Evolutionary conservation across 2,113 vertebrate species (phyloP), one percentile per base, ranked within the genome.

Genomic region (Microtus ochrogaster): DNA sequence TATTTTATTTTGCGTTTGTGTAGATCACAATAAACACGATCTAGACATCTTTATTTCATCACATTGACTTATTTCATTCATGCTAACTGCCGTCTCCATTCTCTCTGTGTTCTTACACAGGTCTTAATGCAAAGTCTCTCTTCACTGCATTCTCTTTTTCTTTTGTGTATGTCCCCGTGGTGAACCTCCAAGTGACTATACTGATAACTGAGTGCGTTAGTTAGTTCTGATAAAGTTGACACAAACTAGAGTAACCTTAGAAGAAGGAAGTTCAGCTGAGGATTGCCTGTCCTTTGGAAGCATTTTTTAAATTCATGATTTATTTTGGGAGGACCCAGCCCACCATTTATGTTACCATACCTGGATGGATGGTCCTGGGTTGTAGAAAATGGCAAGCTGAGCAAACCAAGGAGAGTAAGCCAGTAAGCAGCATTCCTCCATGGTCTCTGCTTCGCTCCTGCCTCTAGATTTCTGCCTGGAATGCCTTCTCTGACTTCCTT

Each of bases 1-100:
- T 33, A 7, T 94, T 44, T 82, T 73, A 36, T 84, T 83, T 79
- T 83, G 36, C 22, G 92, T 94, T 65, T 83, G n/a, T 91, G 14
- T 19, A 58, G 28, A 89, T 89, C 49, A 82, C 4, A 78, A 33
- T 81, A 36, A 63, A 6, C 2, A 85, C 0, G 4, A 82, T 44
- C 36, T 76, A 49, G 36, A 2, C 3, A 24, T 82, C 36, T 76
- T 5, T 87, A 9, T 1, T 3, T 11, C 3, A 17, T 73, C 3
- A 30, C 7, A 77, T 61, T 24, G 3, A 79, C 13, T 21, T 11
- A 39, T 28, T 36, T 1, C 13, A 28, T 72, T 92, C 49, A 41
- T 55, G 65, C 70, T 63, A 79, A 24, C 14, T 74, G 63, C 2
- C 58, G 70, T 70, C 49, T 30, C 24, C 58, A 26, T 83, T 47